Percentiles rank a stretch among this genome's conserved stretches.
Conservation (phyloP, 2,113 vertebrate species). For the Crotalus viridis region DNA sequence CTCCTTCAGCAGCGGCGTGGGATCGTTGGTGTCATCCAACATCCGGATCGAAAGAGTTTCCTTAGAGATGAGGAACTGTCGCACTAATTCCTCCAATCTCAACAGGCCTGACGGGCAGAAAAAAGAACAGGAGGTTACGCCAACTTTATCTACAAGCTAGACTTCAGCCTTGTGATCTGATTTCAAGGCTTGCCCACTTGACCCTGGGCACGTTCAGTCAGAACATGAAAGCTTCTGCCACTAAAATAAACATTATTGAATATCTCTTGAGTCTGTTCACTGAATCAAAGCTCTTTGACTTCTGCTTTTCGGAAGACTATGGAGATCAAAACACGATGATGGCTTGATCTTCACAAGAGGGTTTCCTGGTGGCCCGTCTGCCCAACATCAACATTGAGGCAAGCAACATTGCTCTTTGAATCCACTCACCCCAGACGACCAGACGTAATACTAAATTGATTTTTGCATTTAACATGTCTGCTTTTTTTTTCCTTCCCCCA, state of each 20-base stretch:
- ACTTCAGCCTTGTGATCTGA: not conserved
- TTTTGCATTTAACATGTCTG: not conserved
- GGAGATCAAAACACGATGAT: not conserved
- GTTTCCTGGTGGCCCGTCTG: not conserved
- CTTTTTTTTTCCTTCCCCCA: not conserved
- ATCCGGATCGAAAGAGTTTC: constrained; percentile 86
- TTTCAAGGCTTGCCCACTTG: not conserved
- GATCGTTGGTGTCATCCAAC: constrained; percentile 83
- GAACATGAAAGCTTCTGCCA: too few species aligned
- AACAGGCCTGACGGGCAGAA: constrained; percentile 75
- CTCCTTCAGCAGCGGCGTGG: constrained; percentile 86
- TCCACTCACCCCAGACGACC: too few species aligned
- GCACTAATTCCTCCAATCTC: constrained; percentile 85
- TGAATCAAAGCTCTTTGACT: not conserved
- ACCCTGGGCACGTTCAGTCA: not conserved
- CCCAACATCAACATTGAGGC: not conserved
- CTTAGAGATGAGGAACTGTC: constrained; percentile 87
- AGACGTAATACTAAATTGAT: not conserved
- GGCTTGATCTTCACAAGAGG: not conserved
- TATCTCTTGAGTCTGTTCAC: not conserved
- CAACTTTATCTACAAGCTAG: not conserved
- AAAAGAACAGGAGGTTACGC: not conserved
- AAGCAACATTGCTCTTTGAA: not conserved
- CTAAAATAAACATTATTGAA: not conserved
- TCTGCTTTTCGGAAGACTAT: not conserved